Evolutionary conservation across 2,888 invertebrate species (phyloP).

Genomic region (Apotomis betuletana): DNA sequence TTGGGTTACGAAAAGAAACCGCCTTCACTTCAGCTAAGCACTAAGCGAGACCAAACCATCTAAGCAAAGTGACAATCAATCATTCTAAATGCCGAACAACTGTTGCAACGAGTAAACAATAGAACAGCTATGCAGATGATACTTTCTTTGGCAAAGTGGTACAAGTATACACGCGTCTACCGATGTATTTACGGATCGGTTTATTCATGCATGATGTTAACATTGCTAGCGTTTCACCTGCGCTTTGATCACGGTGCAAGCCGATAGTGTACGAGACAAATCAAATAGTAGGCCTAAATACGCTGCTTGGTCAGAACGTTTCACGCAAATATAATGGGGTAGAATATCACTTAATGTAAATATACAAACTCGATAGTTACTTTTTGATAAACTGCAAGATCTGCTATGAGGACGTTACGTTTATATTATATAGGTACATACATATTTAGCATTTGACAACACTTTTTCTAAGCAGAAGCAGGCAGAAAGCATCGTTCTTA

Average conservation of each 20-base stretch:
- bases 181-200: constrained; percentile 25
- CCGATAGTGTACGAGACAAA: neutral
- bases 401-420: too few species aligned
- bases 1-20: constrained; percentile 42
- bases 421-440: too few species aligned
- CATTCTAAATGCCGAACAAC: constrained; percentile 52
- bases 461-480: too few species aligned
- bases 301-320: too few species aligned
- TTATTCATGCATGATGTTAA: constrained; percentile 31
- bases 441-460: too few species aligned
- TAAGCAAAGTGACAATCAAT: constrained; percentile 50
- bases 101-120: constrained; percentile 48
- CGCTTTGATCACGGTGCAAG: neutral
- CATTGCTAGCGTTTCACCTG: neutral
- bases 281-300: too few species aligned
- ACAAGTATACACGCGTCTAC: constrained; percentile 41
- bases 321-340: too few species aligned
- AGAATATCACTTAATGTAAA: too few species aligned
- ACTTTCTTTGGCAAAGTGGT: constrained; percentile 44
- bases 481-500: too few species aligned
- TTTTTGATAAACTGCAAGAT: too few species aligned
- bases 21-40: constrained; percentile 48
- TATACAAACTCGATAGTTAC: too few species aligned
- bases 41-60: constrained; percentile 45
- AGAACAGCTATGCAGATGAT: constrained; percentile 19